Base-by-base conservation (phyloP, 2,888 invertebrate species). In the Dioctria rufipes region DNA sequence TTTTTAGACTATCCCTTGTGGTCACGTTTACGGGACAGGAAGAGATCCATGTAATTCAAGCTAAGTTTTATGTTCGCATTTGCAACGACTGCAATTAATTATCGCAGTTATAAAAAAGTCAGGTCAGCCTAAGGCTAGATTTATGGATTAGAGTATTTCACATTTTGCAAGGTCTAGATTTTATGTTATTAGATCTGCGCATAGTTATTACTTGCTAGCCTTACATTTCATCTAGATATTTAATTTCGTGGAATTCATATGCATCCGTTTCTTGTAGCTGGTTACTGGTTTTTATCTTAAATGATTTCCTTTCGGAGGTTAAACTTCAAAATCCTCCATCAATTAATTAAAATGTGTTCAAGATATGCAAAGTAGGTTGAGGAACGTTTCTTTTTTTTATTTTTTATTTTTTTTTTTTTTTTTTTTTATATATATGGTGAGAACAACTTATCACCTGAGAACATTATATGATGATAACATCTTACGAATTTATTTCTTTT, bases 41-140 rank as follows among this genome's bases (percentile, higher is more conserved):
- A 69, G 51, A 51, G n/a, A 37, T 51, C 13, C 49, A 11, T 69
- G 51, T 39, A 39, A 49, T 4, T n/a, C 37, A 13, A 51, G 69
- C 51, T 51, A 49, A 37, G 11, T 51, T 69, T 69, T 51, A 25
- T 43, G 13, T n/a, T 60, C 73, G 40, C 25, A 13, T 40, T 25
- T 25, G 42, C 73, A 58, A 42, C 73, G 58, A 42, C 42, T 43
- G 60, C 40, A 58, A 73, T 73, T 73, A 73, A 73, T 73, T 73
- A 73, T 60, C 25, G 25, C 25, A 25, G 25, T 25, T 73, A 73
- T 60, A 73, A 60, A 73, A 54, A n/a, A 54, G 54, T 54, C 73
- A 71, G 51, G 54, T 58, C 42, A 58, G 40, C 3, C 40, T 73
- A 73, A 73, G 73, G 60, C 58, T 42, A 58, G 73, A 73, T 69